A percentile compares a stretch with the other conserved stretches of the same genome.
phyloP scores from a whole-genome alignment of 2,113 vertebrate genomes.

The Poicephalus meyeri region DNA sequence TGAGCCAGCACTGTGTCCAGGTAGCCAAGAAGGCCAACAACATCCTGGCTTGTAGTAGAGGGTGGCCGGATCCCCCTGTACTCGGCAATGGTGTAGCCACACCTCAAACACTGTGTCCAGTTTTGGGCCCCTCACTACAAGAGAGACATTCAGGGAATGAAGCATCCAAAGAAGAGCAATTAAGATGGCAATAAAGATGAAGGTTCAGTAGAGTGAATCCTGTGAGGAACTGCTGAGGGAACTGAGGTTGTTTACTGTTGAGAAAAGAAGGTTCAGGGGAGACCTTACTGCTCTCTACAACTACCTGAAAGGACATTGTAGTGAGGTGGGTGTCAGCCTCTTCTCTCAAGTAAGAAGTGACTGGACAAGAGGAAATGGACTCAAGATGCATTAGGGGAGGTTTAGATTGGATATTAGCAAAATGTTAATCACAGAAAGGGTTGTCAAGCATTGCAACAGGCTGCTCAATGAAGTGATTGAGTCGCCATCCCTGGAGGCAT shows the following conservation, averaged over 20 bases:
- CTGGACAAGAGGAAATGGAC: not conserved
- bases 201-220: not conserved
- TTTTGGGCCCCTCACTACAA: not conserved
- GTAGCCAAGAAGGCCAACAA: not conserved
- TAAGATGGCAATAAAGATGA: not conserved
- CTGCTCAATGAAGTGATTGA: not conserved
- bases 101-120: rapidly evolving
- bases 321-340: not conserved
- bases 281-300: not conserved
- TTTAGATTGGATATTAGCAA: not conserved
- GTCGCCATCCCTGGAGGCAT: not conserved
- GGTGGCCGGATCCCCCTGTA: not conserved
- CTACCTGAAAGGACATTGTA: not conserved
- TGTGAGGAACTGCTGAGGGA: not conserved
- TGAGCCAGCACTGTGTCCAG: not conserved
- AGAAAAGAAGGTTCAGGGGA: not conserved
- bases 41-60: not conserved
- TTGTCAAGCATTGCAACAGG: not conserved
- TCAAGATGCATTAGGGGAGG: not conserved
- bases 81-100: not conserved
- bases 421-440: not conserved
- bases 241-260: not conserved
- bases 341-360: not conserved
- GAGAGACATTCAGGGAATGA: not conserved
- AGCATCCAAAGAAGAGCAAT: not conserved